These are phyloP conservation scores for Cryptophagus acutangulus DNA, from an alignment of 2,888 invertebrate species.

Conservation along the genomic window DNA sequence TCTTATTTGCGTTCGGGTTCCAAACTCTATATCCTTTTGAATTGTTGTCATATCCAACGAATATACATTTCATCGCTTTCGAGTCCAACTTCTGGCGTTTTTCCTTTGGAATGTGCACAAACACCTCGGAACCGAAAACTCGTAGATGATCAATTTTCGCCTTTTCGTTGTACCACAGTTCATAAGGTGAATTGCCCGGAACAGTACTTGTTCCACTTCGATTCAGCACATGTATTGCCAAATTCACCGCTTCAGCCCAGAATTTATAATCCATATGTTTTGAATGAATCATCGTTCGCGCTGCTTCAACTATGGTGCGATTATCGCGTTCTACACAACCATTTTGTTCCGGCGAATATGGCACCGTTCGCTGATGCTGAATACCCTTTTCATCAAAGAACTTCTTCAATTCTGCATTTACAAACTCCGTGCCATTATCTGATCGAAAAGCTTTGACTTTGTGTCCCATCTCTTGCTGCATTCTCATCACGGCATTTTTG, in stretches of 20 bases:
- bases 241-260: slow-evolving; percentile 2
- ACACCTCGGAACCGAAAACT: slow-evolving; percentile 23
- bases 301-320: slow-evolving; percentile 17
- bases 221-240: neutral
- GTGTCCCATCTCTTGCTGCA: slow-evolving; percentile 16
- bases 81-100: slow-evolving; percentile 14
- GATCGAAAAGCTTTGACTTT: slow-evolving; percentile 7
- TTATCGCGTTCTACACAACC: slow-evolving; percentile 14
- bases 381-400: slow-evolving; percentile 11
- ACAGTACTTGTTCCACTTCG: neutral
- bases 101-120: slow-evolving; percentile 14
- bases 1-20: slow-evolving; percentile 20
- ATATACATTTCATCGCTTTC: slow-evolving; percentile 15
- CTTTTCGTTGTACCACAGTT: slow-evolving; percentile 16
- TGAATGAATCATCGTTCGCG: slow-evolving; percentile 15
- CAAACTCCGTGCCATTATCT: slow-evolving; percentile 15
- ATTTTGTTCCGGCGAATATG: slow-evolving; percentile 16
- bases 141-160: slow-evolving; percentile 19
- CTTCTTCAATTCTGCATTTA: slow-evolving; percentile 13
- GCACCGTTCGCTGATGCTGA: slow-evolving; percentile 6
- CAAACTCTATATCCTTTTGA: slow-evolving; percentile 26
- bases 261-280: slow-evolving; percentile 10
- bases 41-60: slow-evolving; percentile 19
- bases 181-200: neutral
- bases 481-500: slow-evolving; percentile 7